Evolutionary conservation across 2,797 vertebrate species (phyloP), one percentile per base, ranked within the genome.

Genomic region (Pseudomugil gertrudae): DNA sequence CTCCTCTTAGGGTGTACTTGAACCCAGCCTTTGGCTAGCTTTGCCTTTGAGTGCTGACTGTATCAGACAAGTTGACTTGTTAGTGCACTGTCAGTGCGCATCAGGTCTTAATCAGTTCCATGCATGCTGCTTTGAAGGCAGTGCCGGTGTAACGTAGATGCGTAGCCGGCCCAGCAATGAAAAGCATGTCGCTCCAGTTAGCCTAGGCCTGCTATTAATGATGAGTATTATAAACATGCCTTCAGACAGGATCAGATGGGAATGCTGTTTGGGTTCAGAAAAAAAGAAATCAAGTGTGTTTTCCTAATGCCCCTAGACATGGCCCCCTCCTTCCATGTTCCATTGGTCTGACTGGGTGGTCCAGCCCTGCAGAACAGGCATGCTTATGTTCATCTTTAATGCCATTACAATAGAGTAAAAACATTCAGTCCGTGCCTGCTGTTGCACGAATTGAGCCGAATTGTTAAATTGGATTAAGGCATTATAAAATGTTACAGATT

Each of bases 141-240:
- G 57, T 15, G 47, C 57, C 63, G 67, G 79, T 73, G 84, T 75
- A 84, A 76, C 53, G 43, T 84, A 75, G 80, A 74, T 60, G 72
- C 57, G 67, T 84, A 85, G 86, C 87, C 77, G 80, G 72, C 79
- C 80, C 75, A 75, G 85, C 89, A 64, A 74, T 71, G 76, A 81
- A 87, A 86, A 90, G 81, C 88, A 87, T 88, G 90, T 88, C 86
- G 72, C 85, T 90, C 71, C 68, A 70, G 86, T 91, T 92, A 80
- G 83, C 84, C 84, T 38, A 30, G 85, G 89, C 85, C 90, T 94
- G 91, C 80, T 90, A 91, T 92, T 93, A 94, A 94, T 94, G 90
- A 93, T 89, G 90, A 91, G 87, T 90, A 93, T 92, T 92, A 92
- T 92, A 95, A 93, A 92, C 92, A 92, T 91, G 84, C 80, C 72